A percentile compares a stretch with the other conserved stretches of the same genome.
Conservation (phyloP, 2,797 vertebrate genomes). For the Sorex maritimensis region DNA sequence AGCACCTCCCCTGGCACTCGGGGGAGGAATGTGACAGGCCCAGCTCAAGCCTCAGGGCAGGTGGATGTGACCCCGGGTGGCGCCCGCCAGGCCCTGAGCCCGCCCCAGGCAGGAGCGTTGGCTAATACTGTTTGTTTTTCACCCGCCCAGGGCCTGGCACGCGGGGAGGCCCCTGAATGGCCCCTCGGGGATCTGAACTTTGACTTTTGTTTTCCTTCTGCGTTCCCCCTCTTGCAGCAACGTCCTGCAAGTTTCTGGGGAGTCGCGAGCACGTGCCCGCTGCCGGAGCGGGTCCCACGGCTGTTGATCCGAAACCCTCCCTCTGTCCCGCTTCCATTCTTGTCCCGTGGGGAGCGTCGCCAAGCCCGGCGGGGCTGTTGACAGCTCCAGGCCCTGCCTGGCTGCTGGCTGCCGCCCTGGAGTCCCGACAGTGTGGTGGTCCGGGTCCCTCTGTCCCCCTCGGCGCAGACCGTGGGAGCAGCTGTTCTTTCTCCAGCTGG, state of each 20-base stretch:
- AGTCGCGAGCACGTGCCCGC: neutral
- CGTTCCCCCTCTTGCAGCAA: neutral
- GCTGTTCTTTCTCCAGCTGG: neutral
- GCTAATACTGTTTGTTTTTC: neutral
- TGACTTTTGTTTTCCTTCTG: neutral
- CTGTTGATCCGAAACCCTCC: neutral
- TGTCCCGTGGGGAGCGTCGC: neutral
- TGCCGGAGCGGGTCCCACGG: neutral
- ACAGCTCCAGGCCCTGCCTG: neutral
- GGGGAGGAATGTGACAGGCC: neutral
- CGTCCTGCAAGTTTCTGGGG: conserved; percentile 4
- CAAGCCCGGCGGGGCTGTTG: conserved; percentile 34
- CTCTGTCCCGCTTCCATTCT: neutral
- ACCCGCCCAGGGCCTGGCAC: neutral
- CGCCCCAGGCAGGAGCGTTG: neutral
- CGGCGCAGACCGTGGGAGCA: neutral
- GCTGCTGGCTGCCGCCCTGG: no score
- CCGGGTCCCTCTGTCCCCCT: no score
- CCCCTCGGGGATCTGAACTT: conserved; percentile 9
- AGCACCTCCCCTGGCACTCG: neutral
- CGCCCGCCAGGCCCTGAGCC: neutral
- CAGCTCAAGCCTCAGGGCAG: neutral
- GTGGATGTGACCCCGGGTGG: neutral
- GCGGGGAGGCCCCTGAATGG: neutral
- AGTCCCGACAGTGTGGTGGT: no score